These are phyloP conservation scores for Hydrotaea cyrtoneurina DNA, from an alignment of 2,888 invertebrate genomes.

Conservation along the genomic window DNA sequence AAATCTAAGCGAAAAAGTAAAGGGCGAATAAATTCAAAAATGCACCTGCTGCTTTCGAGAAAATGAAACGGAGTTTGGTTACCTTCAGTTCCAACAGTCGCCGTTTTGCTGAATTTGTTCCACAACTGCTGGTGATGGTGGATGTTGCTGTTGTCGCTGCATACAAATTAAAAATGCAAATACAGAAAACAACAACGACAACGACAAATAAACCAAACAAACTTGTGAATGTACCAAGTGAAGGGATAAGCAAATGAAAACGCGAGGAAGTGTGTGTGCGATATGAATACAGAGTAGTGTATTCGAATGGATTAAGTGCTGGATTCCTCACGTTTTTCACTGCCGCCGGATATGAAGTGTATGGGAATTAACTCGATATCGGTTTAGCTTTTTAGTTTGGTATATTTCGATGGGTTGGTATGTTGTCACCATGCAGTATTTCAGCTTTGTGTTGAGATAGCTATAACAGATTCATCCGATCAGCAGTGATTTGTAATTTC, in stretches of 20 bases:
- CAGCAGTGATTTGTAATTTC: too few species aligned
- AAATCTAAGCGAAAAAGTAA: neutral
- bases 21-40: conserved; percentile 37
- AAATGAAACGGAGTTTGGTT: neutral
- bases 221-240: conserved; percentile 31
- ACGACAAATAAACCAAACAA: neutral
- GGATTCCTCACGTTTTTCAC: too few species aligned
- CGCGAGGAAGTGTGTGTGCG: neutral
- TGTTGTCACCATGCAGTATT: too few species aligned
- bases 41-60: conserved; percentile 57
- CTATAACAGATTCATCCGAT: too few species aligned
- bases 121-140: conserved; percentile 39
- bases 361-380: too few species aligned
- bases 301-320: neutral
- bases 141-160: conserved; percentile 57
- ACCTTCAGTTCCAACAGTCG: neutral
- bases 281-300: neutral
- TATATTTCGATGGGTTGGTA: too few species aligned
- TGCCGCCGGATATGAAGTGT: too few species aligned
- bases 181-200: conserved; percentile 35
- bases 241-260: conserved; percentile 17
- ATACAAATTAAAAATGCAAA: conserved; percentile 63
- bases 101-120: conserved; percentile 30
- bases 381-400: too few species aligned
- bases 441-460: too few species aligned